Evolutionary conservation across 2,113 vertebrate species (phyloP), one percentile per base, ranked within the genome.

Genomic region (Nymphicus hollandicus): DNA sequence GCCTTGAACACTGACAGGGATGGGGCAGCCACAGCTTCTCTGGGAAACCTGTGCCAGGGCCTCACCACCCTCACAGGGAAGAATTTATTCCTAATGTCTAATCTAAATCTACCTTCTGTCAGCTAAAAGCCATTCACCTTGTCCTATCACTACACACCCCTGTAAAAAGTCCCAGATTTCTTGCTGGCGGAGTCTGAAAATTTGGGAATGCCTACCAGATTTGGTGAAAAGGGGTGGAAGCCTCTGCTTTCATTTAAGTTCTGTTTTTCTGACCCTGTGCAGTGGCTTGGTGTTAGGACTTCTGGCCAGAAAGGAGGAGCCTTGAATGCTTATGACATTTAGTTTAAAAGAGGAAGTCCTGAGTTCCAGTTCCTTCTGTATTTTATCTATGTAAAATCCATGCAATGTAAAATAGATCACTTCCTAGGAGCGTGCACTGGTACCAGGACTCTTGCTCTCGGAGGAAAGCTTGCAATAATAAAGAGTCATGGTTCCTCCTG

Each of bases 371-470:
- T 49, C 66, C 27, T 76, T 29, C 66, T 61, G 66, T 12, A 4
- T 61, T 93, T 80, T 58, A 70, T n/a, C 61, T 5, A 0, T 50
- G 50, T 37, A 63, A 78, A 86, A 69, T 27, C 60, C 55, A 63
- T 2, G 16, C 20, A 15, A 18, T 18, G 47, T 60, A 39, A 50
- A 87, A 69, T 3, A 61, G 33, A 56, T 82, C 31, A 3, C 13
- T 71, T 33, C 65, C 44, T 7, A 35, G 44, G 27, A 81, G 44
- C 0, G 0, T 11, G 19, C 39, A 25, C 56, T 69, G 63, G 20
- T 39, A 77, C 47, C 47, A 72, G 9, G 9, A 28, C 8, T 52
- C 22, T 29, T 24, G 27, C 39, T 82, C 7, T 39, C 77, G 27
- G 50, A 60, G 49, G 55, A 70, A 86, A 44, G 41, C 24, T 55